Percentiles rank a stretch among this genome's conserved stretches.
phyloP scores from a whole-genome alignment of 2,113 vertebrate genomes.

The Sterna hirundo region DNA sequence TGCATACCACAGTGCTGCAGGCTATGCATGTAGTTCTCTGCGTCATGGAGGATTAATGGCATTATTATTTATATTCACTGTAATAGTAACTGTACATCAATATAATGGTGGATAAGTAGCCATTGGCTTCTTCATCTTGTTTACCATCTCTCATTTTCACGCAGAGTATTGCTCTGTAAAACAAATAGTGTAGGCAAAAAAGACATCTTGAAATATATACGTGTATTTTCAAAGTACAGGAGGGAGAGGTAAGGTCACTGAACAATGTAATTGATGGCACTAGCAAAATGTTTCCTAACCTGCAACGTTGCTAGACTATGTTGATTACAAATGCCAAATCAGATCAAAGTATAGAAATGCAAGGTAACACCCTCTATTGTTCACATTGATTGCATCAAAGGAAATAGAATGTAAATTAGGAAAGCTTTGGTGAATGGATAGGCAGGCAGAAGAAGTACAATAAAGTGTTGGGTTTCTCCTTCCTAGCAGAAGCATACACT shows the following conservation, averaged over 20 bases:
- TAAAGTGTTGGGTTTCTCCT: background rate
- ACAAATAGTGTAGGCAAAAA: slow-evolving; percentile 40
- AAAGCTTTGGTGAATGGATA: slow-evolving; percentile 60
- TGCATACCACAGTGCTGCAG: background rate
- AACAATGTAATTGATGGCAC: slow-evolving; percentile 52
- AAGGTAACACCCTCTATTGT: slow-evolving; percentile 53
- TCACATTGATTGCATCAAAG: slow-evolving; percentile 46
- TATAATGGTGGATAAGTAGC: slow-evolving; percentile 39
- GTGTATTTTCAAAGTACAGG: slow-evolving; percentile 50
- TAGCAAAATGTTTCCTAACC: slow-evolving; percentile 36
- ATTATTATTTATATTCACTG: slow-evolving; percentile 51
- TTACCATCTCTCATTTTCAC: slow-evolving; percentile 59
- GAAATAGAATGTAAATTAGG: slow-evolving; percentile 62
- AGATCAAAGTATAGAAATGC: slow-evolving; percentile 52
- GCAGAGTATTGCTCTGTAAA: slow-evolving; percentile 5
- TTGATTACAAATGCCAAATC: slow-evolving; percentile 40
- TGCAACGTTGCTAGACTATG: background rate
- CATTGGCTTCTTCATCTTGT: slow-evolving; percentile 48
- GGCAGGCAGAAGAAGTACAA: slow-evolving; percentile 33
- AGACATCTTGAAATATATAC: slow-evolving; percentile 59
- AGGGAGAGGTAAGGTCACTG: slow-evolving; percentile 50
- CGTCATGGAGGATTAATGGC: background rate
- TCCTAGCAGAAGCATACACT: slow-evolving; percentile 1
- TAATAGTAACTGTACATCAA: slow-evolving; percentile 39
- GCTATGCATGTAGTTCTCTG: background rate